These are phyloP conservation scores for Syrrhaptes paradoxus DNA, from an alignment of 2,113 vertebrate genomes.

Conservation along the genomic window DNA sequence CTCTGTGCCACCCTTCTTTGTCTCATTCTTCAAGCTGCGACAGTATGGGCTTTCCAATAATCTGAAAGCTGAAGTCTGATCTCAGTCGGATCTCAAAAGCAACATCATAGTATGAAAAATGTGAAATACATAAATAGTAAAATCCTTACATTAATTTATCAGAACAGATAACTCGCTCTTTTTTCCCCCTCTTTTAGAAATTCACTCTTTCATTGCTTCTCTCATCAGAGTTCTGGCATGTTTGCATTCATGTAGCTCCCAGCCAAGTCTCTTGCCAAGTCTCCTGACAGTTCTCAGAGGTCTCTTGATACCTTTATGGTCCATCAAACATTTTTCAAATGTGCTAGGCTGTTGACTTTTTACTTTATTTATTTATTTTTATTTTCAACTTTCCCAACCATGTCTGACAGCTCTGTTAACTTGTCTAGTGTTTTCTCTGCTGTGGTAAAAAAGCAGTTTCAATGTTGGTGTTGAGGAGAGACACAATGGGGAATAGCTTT, in stretches of 20 bases:
- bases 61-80: background rate
- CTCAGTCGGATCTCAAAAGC: background rate
- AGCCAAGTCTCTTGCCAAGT: conserved; percentile 27
- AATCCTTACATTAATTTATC: background rate
- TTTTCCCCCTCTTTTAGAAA: background rate
- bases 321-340: conserved; percentile 14
- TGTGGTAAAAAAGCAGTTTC: background rate
- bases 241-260: background rate
- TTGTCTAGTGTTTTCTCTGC: background rate
- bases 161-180: background rate
- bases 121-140: background rate
- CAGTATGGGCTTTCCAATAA: background rate
- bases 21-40: background rate
- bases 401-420: background rate
- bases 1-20: background rate
- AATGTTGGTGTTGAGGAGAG: background rate
- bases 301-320: background rate
- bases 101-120: background rate
- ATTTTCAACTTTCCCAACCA: background rate
- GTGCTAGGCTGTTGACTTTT: background rate
- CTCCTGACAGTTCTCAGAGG: background rate
- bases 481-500: background rate
- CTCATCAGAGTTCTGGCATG: conserved; percentile 26
- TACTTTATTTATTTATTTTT: background rate
- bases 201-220: conserved; percentile 2